Evolutionary conservation across 1,140 invertebrate species (phyloP).

Genomic region (Cyclina sinensis): DNA sequence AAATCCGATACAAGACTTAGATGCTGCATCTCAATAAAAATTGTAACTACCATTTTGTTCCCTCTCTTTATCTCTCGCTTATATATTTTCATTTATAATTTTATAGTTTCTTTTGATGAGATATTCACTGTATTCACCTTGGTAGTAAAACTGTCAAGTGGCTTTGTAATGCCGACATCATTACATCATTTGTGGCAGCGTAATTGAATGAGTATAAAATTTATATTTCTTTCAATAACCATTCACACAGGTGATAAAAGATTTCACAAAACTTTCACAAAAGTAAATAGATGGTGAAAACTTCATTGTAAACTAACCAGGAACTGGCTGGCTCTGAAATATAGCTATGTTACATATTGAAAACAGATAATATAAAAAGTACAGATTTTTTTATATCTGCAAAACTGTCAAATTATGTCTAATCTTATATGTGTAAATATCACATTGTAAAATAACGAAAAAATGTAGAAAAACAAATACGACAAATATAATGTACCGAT

Average conservation of each 20-base stretch:
- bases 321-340: no score
- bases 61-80: background rate
- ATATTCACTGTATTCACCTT: background rate
- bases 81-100: constrained; percentile 9
- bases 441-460: no score
- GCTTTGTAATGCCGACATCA: background rate
- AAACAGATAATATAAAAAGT: no score
- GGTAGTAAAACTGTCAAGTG: background rate
- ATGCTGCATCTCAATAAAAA: background rate
- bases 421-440: no score
- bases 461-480: no score
- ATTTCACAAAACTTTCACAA: background rate
- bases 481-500: no score
- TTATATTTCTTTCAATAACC: background rate
- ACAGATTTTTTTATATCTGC: no score
- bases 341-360: no score
- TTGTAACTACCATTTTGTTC: background rate
- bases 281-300: background rate
- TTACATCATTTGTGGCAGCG: background rate
- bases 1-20: background rate
- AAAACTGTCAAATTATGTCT: no score
- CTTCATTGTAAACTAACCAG: no score
- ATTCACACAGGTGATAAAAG: background rate
- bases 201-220: background rate
- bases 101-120: background rate